Evolutionary conservation across 35 echinoderm and acorn worm genomes (phyloP), one percentile per base, ranked within the genome.

Genomic region (Ptychodera flava): DNA sequence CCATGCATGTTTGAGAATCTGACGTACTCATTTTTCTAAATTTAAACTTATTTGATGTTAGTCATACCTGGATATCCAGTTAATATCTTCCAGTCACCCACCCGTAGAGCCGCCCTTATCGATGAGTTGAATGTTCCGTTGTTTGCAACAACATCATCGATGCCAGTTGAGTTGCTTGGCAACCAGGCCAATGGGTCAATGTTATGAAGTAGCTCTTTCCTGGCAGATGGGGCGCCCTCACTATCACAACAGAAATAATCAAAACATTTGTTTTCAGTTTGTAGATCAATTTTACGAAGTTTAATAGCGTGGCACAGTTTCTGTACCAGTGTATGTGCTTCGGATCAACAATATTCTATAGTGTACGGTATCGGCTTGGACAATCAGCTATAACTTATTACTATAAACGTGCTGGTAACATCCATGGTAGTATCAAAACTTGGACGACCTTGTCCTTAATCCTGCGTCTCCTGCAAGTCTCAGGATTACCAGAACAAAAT

Each of bases 191-290:
- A 83, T 77, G 94, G 94, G 32, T 97, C 94, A 30, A 97, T 96
- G 83, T 97, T 93, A 37, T 97, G 94, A 36, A 97, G 94, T 53
- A 97, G 87, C 38, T 97, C 94, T 29, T 53, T 93, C 30, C 93
- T 77, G 1, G 93, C 89, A 37, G 93, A 94, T 34, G 82, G n/a
- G 15, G 35, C 33, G 32, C 86, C 86, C 33, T 90, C 28, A 12
- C 92, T 93, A 82, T 27, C 82, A 85, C 1, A 79, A 79, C 29
- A 30, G 32, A 28, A 79, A 1, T 79, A 79, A 10, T n/a, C n/a
- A n/a, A n/a, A n/a, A n/a, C n/a, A n/a, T n/a, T n/a, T n/a, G n/a
- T n/a, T n/a, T n/a, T n/a, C n/a, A n/a, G n/a, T n/a, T n/a, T n/a
- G n/a, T n/a, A n/a, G n/a, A n/a, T n/a, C n/a, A n/a, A n/a, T n/a